These are phyloP conservation scores for Neoseiulus cucumeris DNA, from an alignment of 1,140 invertebrate genomes.

Conservation along the genomic window DNA sequence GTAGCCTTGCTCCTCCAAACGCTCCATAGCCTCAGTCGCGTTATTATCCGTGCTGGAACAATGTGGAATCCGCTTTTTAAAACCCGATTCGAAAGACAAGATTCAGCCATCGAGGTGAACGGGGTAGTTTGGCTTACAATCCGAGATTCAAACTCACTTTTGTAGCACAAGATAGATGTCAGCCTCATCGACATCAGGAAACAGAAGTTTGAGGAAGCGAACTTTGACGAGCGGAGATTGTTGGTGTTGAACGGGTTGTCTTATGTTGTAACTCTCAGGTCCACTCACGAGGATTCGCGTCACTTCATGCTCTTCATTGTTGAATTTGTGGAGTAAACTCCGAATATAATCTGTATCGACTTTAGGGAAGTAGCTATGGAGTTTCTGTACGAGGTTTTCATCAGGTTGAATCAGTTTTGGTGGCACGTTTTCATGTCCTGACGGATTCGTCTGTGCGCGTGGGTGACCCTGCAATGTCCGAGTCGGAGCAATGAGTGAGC, in stretches of 20 bases:
- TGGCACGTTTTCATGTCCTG: conserved; percentile 15
- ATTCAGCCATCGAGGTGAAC: too few relatives aligned
- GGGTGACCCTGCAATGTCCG: conserved; percentile 14
- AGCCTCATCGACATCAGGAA: conserved; percentile 75
- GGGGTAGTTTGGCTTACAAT: neutral
- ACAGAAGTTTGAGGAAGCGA: conserved; percentile 73
- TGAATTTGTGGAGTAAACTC: conserved; percentile 18
- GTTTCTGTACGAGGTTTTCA: conserved; percentile 21
- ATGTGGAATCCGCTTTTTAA: too few relatives aligned
- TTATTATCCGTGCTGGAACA: conserved; percentile 53
- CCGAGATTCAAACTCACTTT: conserved; percentile 14
- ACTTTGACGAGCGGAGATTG: conserved; percentile 70
- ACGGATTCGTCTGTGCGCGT: conserved; percentile 18
- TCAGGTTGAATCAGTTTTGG: conserved; percentile 19
- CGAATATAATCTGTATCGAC: conserved; percentile 20
- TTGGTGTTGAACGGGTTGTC: conserved; percentile 37
- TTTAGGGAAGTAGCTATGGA: conserved; percentile 20
- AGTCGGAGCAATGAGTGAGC: neutral
- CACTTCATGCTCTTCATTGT: conserved; percentile 22
- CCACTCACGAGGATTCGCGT: conserved; percentile 18
- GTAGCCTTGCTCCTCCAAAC: conserved; percentile 52
- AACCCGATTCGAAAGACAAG: too few relatives aligned
- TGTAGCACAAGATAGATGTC: conserved; percentile 55
- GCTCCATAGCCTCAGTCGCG: conserved; percentile 60
- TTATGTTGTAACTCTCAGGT: conserved; percentile 14